Percentiles rank a stretch among this genome's conserved stretches.
Conservation (phyloP, 2,888 invertebrate species). For the Barypeithes pellucidus region DNA sequence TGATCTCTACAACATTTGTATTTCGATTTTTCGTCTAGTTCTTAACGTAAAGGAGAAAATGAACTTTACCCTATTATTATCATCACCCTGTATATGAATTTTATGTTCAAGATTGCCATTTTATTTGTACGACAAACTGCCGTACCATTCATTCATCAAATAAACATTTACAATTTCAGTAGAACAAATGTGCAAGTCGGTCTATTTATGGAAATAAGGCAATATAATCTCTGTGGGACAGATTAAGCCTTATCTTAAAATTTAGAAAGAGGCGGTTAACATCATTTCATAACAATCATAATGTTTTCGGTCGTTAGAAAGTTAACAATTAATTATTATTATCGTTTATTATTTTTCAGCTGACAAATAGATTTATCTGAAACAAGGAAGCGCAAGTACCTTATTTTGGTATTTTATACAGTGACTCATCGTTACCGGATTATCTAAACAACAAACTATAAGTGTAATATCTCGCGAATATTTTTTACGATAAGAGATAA, state of each 20-base stretch:
- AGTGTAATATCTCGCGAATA: constrained; percentile 26
- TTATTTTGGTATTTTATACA: neutral
- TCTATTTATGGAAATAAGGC: constrained; percentile 31
- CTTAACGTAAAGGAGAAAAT: too few species aligned
- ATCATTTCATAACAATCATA: constrained; percentile 10
- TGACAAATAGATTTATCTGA: constrained; percentile 2
- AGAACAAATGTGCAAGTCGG: constrained; percentile 24
- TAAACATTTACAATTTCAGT: constrained; percentile 18
- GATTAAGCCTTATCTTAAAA: constrained; percentile 26
- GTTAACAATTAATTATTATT: neutral
- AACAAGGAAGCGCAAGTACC: neutral
- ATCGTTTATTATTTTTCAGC: neutral
- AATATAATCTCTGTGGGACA: constrained; percentile 38
- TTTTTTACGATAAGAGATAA: constrained; percentile 35
- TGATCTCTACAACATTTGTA: too few species aligned
- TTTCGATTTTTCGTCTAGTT: too few species aligned
- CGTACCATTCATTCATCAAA: neutral
- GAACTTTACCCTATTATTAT: too few species aligned
- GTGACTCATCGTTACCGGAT: constrained; percentile 22
- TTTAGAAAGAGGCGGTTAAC: constrained; percentile 19
- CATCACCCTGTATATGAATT: neutral
- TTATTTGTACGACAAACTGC: neutral
- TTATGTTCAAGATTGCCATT: neutral
- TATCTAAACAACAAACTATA: constrained; percentile 21
- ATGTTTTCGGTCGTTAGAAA: constrained; percentile 28